phyloP scores from a whole-genome alignment of 1,140 invertebrate species.

The Ostrea denselamellosa region DNA sequence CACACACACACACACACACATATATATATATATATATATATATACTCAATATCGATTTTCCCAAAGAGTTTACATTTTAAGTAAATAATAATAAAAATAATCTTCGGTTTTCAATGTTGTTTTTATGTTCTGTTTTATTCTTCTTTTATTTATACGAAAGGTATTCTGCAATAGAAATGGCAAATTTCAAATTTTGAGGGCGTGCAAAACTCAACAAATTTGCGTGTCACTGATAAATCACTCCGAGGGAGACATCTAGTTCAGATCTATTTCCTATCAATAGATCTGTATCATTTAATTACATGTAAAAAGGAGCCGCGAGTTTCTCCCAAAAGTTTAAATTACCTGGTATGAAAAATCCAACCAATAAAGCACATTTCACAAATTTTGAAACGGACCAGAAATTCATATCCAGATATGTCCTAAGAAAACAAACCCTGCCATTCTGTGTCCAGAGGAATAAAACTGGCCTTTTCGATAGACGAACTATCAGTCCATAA shows the following conservation, averaged over 20 bases:
- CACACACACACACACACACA: no score
- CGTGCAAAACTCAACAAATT: background rate
- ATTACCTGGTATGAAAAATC: constrained; percentile 7
- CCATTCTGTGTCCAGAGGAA: background rate
- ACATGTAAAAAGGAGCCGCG: background rate
- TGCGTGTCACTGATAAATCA: background rate
- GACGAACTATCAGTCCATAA: background rate
- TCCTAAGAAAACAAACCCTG: background rate
- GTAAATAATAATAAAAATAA: no score
- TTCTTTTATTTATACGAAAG: no score
- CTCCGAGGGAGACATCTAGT: background rate
- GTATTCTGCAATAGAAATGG: no score
- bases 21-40: no score
- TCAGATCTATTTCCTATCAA: background rate
- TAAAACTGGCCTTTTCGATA: background rate
- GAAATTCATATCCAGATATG: constrained; percentile 15
- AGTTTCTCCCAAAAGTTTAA: background rate
- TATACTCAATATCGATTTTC: no score
- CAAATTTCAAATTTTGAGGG: no score
- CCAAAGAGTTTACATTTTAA: no score
- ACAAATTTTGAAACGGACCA: background rate
- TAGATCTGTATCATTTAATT: constrained; percentile 20
- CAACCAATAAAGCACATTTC: background rate
- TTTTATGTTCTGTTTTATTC: no score
- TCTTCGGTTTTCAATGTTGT: no score